A percentile compares a stretch with the other conserved stretches of the same genome.
These are phyloP conservation scores for Suillia variegata DNA, from an alignment of 2,888 invertebrate species.

Conservation along the genomic window DNA sequence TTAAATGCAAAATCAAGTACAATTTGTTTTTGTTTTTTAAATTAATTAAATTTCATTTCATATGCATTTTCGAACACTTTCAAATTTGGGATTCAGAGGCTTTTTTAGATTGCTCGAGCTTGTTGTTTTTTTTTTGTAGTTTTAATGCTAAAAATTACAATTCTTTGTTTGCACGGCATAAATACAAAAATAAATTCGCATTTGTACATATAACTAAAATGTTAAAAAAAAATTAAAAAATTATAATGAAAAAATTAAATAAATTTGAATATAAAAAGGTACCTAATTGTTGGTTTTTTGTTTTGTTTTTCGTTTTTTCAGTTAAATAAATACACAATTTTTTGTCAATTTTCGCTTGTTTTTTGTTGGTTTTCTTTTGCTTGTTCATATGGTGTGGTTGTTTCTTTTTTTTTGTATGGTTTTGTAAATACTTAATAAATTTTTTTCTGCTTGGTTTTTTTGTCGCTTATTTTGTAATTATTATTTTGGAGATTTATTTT, in stretches of 20 bases:
- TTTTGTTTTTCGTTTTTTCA: too few species aligned
- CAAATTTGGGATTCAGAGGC: too few species aligned
- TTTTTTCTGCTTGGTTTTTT: slow-evolving; percentile 17
- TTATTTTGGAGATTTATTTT: not conserved
- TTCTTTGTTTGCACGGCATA: not conserved
- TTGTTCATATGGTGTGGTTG: slow-evolving; percentile 23
- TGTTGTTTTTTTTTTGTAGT: too few species aligned
- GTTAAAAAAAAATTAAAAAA: not conserved
- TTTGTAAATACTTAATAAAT: slow-evolving; percentile 28
- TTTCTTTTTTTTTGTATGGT: slow-evolving; percentile 20
- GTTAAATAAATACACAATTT: not conserved
- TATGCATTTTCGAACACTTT: too few species aligned
- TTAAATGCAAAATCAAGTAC: slow-evolving; percentile 26
- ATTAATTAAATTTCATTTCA: not conserved
- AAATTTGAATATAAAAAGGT: not conserved
- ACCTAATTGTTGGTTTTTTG: not conserved
- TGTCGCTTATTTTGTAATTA: not conserved
- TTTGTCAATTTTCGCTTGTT: slow-evolving; percentile 31
- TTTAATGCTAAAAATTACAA: not conserved
- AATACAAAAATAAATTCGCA: not conserved
- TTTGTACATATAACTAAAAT: not conserved
- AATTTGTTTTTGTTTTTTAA: slow-evolving; percentile 2
- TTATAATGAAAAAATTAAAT: not conserved
- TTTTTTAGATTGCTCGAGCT: too few species aligned
- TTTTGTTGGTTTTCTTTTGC: slow-evolving; percentile 16